Evolutionary conservation across 2,888 invertebrate genomes (phyloP), one percentile per base, ranked within the genome.

Genomic region (Neoaliturus tenellus): DNA sequence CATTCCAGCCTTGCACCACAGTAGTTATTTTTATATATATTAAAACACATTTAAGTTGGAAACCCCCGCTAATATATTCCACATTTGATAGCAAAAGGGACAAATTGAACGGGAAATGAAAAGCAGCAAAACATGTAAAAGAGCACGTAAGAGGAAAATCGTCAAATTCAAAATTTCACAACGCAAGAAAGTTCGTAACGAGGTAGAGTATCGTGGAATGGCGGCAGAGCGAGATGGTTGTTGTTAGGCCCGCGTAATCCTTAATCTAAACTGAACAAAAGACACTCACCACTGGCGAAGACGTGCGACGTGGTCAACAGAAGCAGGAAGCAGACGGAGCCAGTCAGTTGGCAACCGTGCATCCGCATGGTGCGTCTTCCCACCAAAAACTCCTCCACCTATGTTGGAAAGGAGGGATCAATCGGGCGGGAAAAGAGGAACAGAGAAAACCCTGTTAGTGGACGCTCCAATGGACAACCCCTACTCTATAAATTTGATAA

Each of bases 231-330:
- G 28, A n/a, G n/a, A n/a, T 31, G 28, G 62, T 62, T 62, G 62
- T 62, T 31, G 62, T 31, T n/a, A 31, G 8, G 62, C 58, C 58
- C 25, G 58, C 58, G 10, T 4, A 4, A 20, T 62, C 71, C 41
- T 71, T 39, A 71, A n/a, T 39, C 55, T 78, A 78, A 33, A 78
- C 55, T 78, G 78, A 78, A 33, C 23, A 44, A n/a, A 33, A 35
- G 20, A 14, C 55, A 82, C 82, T 82, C 28, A 82, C 82, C 82
- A 48, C 73, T 73, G 31, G 82, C 82, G 82, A 82, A 35, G 39
- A 73, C 82, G 1, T 82, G 82, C 73, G 73, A 73, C 71, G 82
- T 82, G 44, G 73, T 48, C 82, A 82, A 39, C 28, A 73, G 55
- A 8, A 82, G 2, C 73, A 82, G 48, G 20, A 81, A 8, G 20